Evolutionary conservation across 2,888 invertebrate genomes (phyloP).

Genomic region (Mayetiola destructor): DNA sequence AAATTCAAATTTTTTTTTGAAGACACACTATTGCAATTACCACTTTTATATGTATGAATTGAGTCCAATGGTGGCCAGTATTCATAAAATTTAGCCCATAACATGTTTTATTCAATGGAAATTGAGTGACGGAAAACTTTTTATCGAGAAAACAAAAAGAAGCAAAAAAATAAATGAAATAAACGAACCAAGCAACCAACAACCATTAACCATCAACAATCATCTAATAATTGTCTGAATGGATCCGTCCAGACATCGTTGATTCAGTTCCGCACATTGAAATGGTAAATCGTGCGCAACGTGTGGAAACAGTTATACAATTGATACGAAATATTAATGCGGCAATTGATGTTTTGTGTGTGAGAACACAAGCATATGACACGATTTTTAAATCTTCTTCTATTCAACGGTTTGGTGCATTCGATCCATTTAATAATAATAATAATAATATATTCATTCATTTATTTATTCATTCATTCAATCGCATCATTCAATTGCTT

Average conservation of each 20-base stretch:
- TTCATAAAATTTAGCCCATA: slow-evolving; percentile 8
- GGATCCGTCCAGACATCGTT: too few relatives aligned
- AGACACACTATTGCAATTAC: background rate
- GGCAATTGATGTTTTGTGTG: background rate
- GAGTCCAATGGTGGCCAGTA: too few relatives aligned
- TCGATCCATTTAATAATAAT: too few relatives aligned
- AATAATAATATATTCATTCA: too few relatives aligned
- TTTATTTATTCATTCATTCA: too few relatives aligned
- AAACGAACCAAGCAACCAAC: too few relatives aligned
- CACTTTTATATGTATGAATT: background rate
- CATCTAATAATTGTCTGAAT: too few relatives aligned
- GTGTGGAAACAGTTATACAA: slow-evolving; percentile 2
- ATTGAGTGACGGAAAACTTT: background rate
- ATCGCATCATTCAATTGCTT: too few relatives aligned
- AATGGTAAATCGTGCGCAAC: slow-evolving; percentile 3
- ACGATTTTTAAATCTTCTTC: too few relatives aligned
- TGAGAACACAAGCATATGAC: slow-evolving; percentile 6
- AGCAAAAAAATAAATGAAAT: background rate
- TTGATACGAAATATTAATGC: background rate
- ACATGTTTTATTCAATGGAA: background rate
- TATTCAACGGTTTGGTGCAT: too few relatives aligned
- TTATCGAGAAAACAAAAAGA: slow-evolving; percentile 1
- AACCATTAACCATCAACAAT: too few relatives aligned
- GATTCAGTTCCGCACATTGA: too few relatives aligned
- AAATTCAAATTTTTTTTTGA: background rate